Conservation (phyloP, 1,140 invertebrate species). For the Sinonovacula constricta region DNA sequence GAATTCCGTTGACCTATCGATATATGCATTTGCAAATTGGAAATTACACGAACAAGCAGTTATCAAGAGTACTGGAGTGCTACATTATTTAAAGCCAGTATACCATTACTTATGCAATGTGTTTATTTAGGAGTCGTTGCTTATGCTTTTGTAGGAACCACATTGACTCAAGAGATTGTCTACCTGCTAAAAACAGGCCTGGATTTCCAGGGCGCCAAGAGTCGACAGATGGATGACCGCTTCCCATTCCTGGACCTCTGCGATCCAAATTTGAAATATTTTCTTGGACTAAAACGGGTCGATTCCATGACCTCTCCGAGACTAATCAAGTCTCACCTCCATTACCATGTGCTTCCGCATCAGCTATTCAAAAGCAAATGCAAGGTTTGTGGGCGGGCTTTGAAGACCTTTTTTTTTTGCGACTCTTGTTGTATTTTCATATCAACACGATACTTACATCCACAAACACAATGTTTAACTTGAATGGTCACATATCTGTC, state of each 20-base stretch:
- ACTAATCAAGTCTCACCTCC: conserved; percentile 79
- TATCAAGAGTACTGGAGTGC: no score
- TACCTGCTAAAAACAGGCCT: conserved; percentile 75
- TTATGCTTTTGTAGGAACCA: conserved; percentile 71
- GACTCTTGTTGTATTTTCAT: no score
- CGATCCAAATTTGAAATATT: conserved; percentile 63
- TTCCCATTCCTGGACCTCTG: conserved; percentile 79
- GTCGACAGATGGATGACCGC: conserved; percentile 72
- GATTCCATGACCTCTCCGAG: conserved; percentile 62
- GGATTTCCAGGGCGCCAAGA: conserved; percentile 72
- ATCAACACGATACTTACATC: no score
- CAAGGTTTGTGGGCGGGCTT: conserved; percentile 77
- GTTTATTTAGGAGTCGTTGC: no score
- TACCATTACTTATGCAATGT: no score
- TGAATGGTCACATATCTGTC: no score
- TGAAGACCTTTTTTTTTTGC: no score
- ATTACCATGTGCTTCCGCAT: conserved; percentile 72
- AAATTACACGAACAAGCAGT: no score
- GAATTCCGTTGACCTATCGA: no score
- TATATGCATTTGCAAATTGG: no score
- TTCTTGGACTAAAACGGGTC: conserved; percentile 70
- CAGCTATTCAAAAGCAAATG: conserved; percentile 73
- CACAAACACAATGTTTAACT: no score
- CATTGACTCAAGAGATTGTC: conserved; percentile 79
- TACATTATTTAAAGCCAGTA: no score